Base-by-base conservation (phyloP, 2,888 invertebrate species). In the Leptura quadrifasciata region DNA sequence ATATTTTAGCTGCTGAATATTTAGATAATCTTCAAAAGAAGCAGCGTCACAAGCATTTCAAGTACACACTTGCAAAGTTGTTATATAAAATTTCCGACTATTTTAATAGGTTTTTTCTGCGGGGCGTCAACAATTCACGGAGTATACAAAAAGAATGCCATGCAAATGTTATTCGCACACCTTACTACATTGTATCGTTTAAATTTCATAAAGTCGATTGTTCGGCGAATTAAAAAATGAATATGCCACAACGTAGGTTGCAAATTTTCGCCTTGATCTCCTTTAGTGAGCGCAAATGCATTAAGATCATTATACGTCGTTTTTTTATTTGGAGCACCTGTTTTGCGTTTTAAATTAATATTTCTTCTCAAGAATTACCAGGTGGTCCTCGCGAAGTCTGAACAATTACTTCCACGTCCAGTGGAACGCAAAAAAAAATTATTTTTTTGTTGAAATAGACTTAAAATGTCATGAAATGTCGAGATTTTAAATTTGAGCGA, bases 241-340 rank as follows among this genome's bases (percentile, higher is more conserved):
- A 20, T 15, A 21, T 20, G 12, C 57, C 57, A 12, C 35, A 18
- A 39, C 39, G 63, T 64, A 64, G 63, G 63, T 15, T 35, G 63
- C 39, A 35, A 12, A 35, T 64, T 64, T 64, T 64, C 63, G 35
- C 63, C 63, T 64, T 64, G 63, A 64, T 64, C 63, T 47, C 63
- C 15, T 64, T 64, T 21, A 3, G 20, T 20, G 47, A 10, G 18
- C 35, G 18, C 18, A 47, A 64, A 64, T 39, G 63, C 63, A 64
- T 64, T 64, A 20, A 17, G 17, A 18, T 35, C 63, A 15, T 39
- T 47, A 47, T 47, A n/a, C 39, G 20, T 64, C 63, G 39, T 20
- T 64, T 64, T 64, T 31, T 39, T 47, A 61, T 61, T 9, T 18
- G 31, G 17, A 35, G 17, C n/a, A 18, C 17, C 2, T n/a, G 60